Evolutionary conservation across 2,797 vertebrate species (phyloP), one percentile per base, ranked within the genome.

Genomic region (Pseudochirops corinnae): DNA sequence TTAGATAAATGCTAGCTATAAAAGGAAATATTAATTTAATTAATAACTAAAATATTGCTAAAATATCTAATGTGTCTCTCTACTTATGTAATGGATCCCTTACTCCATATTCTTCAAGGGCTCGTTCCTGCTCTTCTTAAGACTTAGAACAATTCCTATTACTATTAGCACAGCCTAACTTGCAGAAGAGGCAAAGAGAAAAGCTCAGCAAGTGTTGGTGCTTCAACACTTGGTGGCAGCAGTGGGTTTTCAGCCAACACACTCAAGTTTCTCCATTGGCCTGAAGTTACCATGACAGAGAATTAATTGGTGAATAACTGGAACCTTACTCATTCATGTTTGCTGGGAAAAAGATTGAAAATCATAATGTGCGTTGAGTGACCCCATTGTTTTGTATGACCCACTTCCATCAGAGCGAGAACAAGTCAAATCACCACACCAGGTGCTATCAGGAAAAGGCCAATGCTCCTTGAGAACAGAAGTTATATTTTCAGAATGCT

Each of bases 151-250:
- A 5, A 13, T 95, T 55, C 52, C 33, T 74, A 57, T 92, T 56
- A 91, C 92, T 92, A 24, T 93, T 31, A 46, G 74, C 46, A 46
- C 74, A 82, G 21, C 74, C 9, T 46, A 82, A 82, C 18, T 39
- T 26, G 92, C 46, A 82, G 90, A 29, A 29, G 82, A 96, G 92
- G 18, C 26, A 90, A 74, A 67, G 52, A 58, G 96, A 92, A 91
- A 92, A 94, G 18, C 31, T 0, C 31, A 95, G 93, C 62, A 92
- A 97, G 53, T 98, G 97, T 92, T 97, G 94, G 67, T 93, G 96
- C 74, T 96, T 93, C 1, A 97, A 98, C 99, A 98, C 98, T 96
- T 97, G 98, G 98, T 98, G 99, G 99, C 98, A 99, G 98, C 98
- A 99, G 98, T 96, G 98, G 98, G 98, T 99, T 99, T 99, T 94